Percentiles rank a stretch among this genome's conserved stretches.
Conservation (phyloP, 2,888 invertebrate genomes). For the Notodromas monacha region DNA sequence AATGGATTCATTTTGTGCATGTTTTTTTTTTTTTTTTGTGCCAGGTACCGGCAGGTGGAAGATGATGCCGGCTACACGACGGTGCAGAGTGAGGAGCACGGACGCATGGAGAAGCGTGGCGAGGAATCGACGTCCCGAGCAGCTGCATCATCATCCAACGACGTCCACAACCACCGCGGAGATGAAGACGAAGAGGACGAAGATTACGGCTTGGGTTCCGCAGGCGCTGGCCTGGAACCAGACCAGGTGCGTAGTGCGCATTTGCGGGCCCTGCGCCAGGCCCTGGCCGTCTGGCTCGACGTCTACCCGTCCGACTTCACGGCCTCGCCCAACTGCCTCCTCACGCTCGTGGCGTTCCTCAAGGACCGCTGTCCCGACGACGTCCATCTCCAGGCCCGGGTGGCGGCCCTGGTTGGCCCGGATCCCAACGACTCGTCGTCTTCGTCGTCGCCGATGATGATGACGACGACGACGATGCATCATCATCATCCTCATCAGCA, state of each 20-base stretch:
- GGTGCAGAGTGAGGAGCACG: no score
- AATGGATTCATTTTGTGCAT: no score
- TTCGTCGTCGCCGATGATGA: neutral
- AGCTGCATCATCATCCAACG: no score
- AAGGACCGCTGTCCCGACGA: slow-evolving; percentile 24
- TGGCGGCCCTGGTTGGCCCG: neutral
- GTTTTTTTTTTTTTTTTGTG: slow-evolving; percentile 2
- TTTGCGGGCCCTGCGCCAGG: slow-evolving; percentile 41
- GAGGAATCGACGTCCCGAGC: no score
- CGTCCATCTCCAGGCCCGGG: slow-evolving; percentile 1
- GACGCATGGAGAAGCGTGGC: no score
- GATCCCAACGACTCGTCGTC: neutral
- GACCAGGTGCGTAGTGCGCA: no score
- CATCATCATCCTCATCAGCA: no score
- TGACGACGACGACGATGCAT: neutral
- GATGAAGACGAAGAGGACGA: no score
- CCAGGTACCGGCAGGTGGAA: slow-evolving; percentile 6
- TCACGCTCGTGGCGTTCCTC: slow-evolving; percentile 51
- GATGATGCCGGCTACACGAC: neutral
- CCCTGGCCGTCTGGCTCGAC: slow-evolving; percentile 85
- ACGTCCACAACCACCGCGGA: no score
- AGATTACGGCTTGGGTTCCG: no score
- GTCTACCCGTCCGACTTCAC: slow-evolving; percentile 82
- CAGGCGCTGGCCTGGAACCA: no score
- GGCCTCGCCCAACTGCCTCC: slow-evolving; percentile 41